Conservation (phyloP, 2,113 vertebrate genomes). For the Tragelaphus scriptus region DNA sequence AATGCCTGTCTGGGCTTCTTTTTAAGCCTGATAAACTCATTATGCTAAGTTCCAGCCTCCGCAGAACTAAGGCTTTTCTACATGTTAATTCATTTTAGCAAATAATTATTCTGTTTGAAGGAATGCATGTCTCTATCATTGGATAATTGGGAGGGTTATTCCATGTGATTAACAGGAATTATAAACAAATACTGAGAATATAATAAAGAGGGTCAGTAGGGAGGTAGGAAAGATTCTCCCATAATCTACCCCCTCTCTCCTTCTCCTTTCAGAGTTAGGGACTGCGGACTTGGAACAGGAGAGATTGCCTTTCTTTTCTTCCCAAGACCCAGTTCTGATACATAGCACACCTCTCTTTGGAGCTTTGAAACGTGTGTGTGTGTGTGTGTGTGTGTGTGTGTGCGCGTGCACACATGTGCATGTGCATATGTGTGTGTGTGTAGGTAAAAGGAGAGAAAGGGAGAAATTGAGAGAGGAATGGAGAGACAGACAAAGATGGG, state of each 20-base stretch:
- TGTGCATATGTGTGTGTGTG: background rate
- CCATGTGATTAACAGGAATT: conserved; percentile 61
- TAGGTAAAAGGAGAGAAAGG: background rate
- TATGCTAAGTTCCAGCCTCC: conserved; percentile 55
- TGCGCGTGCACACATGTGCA: too few relatives aligned
- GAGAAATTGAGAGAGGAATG: background rate
- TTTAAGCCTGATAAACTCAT: conserved; percentile 53
- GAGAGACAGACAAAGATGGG: background rate
- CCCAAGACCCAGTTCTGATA: background rate
- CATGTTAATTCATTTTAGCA: conserved; percentile 62
- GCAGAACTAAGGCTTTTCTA: conserved; percentile 44
- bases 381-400: background rate
- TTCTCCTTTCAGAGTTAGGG: background rate
- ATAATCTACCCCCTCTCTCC: background rate
- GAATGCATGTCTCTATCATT: conserved; percentile 56
- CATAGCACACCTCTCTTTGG: background rate
- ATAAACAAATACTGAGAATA: conserved; percentile 45
- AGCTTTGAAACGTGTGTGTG: background rate
- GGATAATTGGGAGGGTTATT: conserved; percentile 60
- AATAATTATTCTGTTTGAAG: conserved; percentile 66
- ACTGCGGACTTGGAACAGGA: background rate
- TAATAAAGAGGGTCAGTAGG: background rate
- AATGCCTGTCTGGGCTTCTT: conserved; percentile 25
- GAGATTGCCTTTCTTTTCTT: background rate
- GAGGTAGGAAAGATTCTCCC: background rate